Evolutionary conservation across 2,888 invertebrate genomes (phyloP).

Genomic region (Eremobia ochroleuca): DNA sequence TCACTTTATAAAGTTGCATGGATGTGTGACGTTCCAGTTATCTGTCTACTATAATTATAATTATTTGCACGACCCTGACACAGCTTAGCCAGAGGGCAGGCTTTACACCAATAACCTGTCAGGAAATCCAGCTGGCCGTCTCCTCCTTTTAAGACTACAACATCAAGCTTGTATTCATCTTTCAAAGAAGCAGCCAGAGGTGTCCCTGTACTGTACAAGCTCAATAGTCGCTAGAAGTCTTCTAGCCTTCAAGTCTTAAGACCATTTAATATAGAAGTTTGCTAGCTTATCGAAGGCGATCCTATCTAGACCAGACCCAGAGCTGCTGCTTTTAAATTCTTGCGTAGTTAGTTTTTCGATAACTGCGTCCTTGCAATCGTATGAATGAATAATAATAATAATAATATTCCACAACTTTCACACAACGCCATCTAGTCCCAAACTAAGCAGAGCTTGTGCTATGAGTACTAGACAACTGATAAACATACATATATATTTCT

Average conservation of each 20-base stretch:
- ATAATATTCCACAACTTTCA: too few species aligned
- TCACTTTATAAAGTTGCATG: background rate
- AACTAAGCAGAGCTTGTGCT: too few species aligned
- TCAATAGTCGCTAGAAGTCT: background rate
- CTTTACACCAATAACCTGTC: background rate
- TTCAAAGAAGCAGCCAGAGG: too few species aligned
- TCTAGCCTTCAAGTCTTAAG: too few species aligned
- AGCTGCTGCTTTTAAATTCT: background rate
- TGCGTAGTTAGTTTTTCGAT: background rate
- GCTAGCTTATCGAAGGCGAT: background rate
- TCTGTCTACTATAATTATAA: background rate
- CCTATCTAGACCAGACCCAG: background rate
- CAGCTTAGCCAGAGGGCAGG: background rate
- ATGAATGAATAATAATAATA: too few species aligned
- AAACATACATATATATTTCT: too few species aligned
- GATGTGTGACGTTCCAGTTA: constrained; percentile 1
- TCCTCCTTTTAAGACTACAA: background rate
- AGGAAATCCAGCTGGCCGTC: background rate
- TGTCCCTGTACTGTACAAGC: background rate
- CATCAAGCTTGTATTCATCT: background rate
- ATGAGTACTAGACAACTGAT: too few species aligned
- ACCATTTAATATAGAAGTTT: background rate
- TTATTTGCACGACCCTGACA: background rate
- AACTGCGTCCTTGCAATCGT: too few species aligned
- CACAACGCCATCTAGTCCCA: too few species aligned